Evolutionary conservation across 2,797 vertebrate genomes (phyloP).

Genomic region (Sorex maritimensis): DNA sequence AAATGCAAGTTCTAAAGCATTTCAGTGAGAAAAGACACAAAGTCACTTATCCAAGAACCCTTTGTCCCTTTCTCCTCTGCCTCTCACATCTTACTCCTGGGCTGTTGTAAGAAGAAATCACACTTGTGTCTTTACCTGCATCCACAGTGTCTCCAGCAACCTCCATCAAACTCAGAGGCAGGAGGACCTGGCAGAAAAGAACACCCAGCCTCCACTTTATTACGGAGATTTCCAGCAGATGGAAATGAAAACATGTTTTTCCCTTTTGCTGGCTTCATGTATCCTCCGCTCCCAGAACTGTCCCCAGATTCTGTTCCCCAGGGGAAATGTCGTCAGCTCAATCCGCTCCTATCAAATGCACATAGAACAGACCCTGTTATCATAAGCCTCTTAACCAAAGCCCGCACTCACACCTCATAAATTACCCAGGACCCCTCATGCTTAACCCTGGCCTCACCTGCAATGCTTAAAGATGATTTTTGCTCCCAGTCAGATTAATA

Average conservation of each 20-base stretch:
- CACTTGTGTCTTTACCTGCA: neutral
- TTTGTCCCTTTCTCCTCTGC: neutral
- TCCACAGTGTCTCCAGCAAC: neutral
- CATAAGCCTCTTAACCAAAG: neutral
- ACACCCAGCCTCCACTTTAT: neutral
- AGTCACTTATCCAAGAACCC: neutral
- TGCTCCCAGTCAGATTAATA: neutral
- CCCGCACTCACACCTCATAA: neutral
- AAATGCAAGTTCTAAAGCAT: neutral
- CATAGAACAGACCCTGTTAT: neutral
- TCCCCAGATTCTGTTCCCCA: neutral
- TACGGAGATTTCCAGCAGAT: neutral
- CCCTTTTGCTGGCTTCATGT: neutral
- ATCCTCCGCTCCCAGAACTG: neutral
- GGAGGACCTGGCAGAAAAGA: neutral
- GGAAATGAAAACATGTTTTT: neutral
- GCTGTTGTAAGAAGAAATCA: neutral
- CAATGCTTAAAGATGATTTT: neutral
- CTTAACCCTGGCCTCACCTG: neutral
- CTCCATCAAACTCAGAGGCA: neutral
- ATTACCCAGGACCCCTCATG: neutral
- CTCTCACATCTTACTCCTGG: neutral
- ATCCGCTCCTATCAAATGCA: neutral
- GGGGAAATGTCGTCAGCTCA: neutral
- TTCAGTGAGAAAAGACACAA: neutral